Percentiles rank a stretch among this genome's conserved stretches.
Evolutionary conservation across 1,140 invertebrate species (phyloP).

Genomic region (Orius insidiosus): DNA sequence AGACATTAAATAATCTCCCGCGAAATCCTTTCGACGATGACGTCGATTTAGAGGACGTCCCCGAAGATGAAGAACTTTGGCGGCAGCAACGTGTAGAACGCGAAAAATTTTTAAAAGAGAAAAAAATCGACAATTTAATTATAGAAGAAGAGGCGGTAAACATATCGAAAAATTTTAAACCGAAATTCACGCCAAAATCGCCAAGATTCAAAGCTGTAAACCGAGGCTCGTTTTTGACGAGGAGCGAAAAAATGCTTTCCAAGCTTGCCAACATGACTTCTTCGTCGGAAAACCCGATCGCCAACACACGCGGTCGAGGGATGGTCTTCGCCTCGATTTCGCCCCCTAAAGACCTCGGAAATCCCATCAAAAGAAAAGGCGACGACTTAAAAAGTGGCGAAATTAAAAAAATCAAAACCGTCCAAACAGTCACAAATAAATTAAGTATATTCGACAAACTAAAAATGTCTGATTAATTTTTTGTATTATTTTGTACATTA

Average conservation of each 20-base stretch:
- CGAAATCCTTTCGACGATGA: background rate
- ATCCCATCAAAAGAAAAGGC: too few relatives aligned
- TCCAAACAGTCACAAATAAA: too few relatives aligned
- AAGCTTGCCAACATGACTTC: slow-evolving; percentile 41
- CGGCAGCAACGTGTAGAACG: slow-evolving; percentile 45
- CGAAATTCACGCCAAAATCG: too few relatives aligned
- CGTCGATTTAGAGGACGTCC: slow-evolving; percentile 27
- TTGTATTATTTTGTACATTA: too few relatives aligned
- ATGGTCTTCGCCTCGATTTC: too few relatives aligned
- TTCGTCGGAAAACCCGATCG: too few relatives aligned
- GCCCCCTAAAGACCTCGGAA: too few relatives aligned
- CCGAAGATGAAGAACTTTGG: slow-evolving; percentile 48
- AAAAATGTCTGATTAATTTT: too few relatives aligned
- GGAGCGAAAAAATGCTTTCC: slow-evolving; percentile 42
- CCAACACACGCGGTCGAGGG: too few relatives aligned
- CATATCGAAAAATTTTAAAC: background rate
- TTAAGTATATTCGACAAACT: too few relatives aligned
- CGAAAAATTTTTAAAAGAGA: slow-evolving; percentile 42
- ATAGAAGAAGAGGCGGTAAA: slow-evolving; percentile 21
- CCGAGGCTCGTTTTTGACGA: slow-evolving; percentile 48
- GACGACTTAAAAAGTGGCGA: too few relatives aligned
- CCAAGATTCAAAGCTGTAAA: slow-evolving; percentile 17
- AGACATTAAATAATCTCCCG: slow-evolving; percentile 15
- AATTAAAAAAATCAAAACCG: too few relatives aligned
- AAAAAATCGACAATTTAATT: slow-evolving; percentile 22